Base-by-base conservation (phyloP, 2,888 invertebrate species). In the Drosophila subsilvestris region DNA sequence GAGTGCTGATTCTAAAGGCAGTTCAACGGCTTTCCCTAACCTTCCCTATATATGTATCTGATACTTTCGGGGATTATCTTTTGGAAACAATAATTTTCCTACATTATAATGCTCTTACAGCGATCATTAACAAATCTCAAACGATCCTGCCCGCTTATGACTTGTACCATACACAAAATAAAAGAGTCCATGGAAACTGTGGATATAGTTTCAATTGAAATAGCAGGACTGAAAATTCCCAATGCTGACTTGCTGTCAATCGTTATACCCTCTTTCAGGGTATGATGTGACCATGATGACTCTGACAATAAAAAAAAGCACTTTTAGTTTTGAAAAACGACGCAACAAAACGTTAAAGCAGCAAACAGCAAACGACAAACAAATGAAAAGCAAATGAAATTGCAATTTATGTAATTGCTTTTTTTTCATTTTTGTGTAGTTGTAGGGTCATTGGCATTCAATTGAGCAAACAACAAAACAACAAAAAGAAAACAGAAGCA, bases 361-460 rank as follows among this genome's bases (percentile, higher is more conserved):
- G 22, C 3, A 25, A 25, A 25, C 25, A 50, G n/a, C 47, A n/a
- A 22, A 32, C 37, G 48, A 14, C 22, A 63, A 62, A 63, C 63
- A 73, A 73, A 56, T 29, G 49, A 29, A 50, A 22, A 45, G 18
- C 59, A 59, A 83, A 81, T 79, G 68, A 83, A 86, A 85, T 87
- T 85, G 79, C 87, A 78, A 81, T 87, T 83, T 83, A 86, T 86
- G 75, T 86, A 84, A 86, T 87, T 79, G 65, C 61, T 74, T 18
- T 63, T 70, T 74, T 61, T 58, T n/a, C 58, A 17, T 63, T 29
- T 32, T 18, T 14, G 55, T 54, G 44, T 44, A 25, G 59, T 44
- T 20, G 20, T 50, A n/a, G 59, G 70, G 54, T 66, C 66, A 66
- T 66, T 66, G 66, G 48, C 62, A 48, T 48, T 25, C n/a, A 48